Conservation (phyloP, 1,140 invertebrate species). For the Acromyrmex echinatior region DNA sequence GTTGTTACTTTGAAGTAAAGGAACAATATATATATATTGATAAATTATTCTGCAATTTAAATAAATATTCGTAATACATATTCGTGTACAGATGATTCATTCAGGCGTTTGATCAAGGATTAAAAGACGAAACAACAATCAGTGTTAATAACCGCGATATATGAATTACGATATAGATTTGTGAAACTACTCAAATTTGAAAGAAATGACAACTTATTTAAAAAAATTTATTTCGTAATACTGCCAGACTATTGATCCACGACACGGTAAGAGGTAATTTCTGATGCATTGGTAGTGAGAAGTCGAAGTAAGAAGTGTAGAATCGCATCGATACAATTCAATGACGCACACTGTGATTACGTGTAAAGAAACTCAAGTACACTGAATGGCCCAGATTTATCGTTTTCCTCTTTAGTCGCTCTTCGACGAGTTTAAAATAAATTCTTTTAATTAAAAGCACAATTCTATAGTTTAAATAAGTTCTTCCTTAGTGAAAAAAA, state of each 20-base stretch:
- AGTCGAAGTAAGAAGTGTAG: no score
- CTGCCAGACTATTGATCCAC: not conserved
- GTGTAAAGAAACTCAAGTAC: slow-evolving; percentile 6
- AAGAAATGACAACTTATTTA: slow-evolving; percentile 5
- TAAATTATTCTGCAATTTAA: not conserved
- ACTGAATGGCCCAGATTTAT: slow-evolving; percentile 26
- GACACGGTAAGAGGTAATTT: not conserved
- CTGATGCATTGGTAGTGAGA: not conserved
- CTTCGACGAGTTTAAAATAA: not conserved
- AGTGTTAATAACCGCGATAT: not conserved
- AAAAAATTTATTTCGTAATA: not conserved
- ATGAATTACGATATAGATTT: not conserved
- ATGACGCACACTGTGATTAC: slow-evolving; percentile 15
- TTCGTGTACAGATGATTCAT: slow-evolving; percentile 11
- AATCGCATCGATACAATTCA: slow-evolving; percentile 4
- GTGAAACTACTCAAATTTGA: not conserved
- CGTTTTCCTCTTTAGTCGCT: not conserved
- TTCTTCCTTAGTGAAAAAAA: not conserved
- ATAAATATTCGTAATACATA: not conserved
- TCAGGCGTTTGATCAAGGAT: not conserved
- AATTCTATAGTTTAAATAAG: not conserved
- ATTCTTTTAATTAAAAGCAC: not conserved
- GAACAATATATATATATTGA: not conserved
- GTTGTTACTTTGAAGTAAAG: no score
- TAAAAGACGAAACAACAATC: not conserved